Evolutionary conservation across 1,140 invertebrate species (phyloP), one percentile per base, ranked within the genome.

Genomic region (Nylanderia fulva): DNA sequence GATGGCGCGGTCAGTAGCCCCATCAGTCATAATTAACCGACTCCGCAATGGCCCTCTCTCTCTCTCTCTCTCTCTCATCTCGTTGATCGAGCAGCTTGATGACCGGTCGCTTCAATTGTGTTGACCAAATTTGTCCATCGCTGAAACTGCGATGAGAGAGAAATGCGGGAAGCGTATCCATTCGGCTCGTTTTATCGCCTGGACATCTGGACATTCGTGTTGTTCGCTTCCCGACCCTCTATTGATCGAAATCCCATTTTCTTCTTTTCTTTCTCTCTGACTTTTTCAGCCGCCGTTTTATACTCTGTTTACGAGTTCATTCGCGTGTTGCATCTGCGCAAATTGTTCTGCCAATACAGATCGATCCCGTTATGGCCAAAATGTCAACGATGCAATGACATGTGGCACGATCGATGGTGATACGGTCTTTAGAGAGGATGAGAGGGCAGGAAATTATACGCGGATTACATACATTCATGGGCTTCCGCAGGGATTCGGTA

Each of bases 1-100:
- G 77, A 82, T 82, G 64, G 63, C 29, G 63, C 64, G 74, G 52
- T 77, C 74, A 60, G 52, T 80, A 79, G 54, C 75, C 74, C 76
- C 75, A 69, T 68, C 63, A n/a, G 64, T 68, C 61, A 29, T 29
- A 68, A 58, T 80, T 79, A 48, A 36, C 29, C 66, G 48, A 60
- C 24, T 24, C 36, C 33, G 27, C 24, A 54, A 68, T 42, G 8
- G 45, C 9, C 13, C 5, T 48, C 45, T 6, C 5, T 33, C 29
- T n/a, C n/a, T n/a, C n/a, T n/a, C n/a, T n/a, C n/a, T n/a, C n/a
- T n/a, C n/a, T n/a, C n/a, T n/a, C n/a, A n/a, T n/a, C 29, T 33
- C 18, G 21, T 7, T 29, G 52, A 77, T 76, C 61, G 61, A 60
- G 18, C 11, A 33, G 18, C 45, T 24, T 42, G 15, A 33, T 27